These are phyloP conservation scores for Diarsia mendica DNA, from an alignment of 2,888 invertebrate genomes.

Conservation along the genomic window DNA sequence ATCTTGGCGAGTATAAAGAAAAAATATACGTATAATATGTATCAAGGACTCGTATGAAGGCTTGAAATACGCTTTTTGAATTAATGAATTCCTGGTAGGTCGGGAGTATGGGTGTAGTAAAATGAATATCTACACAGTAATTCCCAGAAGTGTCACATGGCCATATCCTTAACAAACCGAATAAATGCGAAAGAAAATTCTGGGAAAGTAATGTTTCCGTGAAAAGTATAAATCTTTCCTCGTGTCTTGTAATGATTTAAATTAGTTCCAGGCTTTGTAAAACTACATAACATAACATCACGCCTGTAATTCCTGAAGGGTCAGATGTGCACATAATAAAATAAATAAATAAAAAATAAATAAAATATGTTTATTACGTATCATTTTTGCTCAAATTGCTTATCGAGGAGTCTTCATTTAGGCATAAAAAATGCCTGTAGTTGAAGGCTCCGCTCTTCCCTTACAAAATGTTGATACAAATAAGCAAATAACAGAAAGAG, in stretches of 20 bases:
- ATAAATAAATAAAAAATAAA: too few relatives aligned
- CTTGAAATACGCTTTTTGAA: not conserved
- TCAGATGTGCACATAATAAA: too few relatives aligned
- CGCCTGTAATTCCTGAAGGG: not conserved
- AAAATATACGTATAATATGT: not conserved
- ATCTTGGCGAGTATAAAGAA: constrained; percentile 9
- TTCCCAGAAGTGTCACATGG: not conserved
- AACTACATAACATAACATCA: not conserved
- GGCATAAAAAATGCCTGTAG: too few relatives aligned
- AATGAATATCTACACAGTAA: not conserved
- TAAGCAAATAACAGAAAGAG: too few relatives aligned
- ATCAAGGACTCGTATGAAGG: not conserved
- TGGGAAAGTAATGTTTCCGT: not conserved
- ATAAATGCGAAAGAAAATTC: not conserved
- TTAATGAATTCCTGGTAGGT: constrained; percentile 1
- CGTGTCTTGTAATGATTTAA: not conserved
- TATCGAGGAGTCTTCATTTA: too few relatives aligned
- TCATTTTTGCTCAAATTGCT: too few relatives aligned
- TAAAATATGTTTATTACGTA: too few relatives aligned
- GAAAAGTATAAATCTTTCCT: not conserved
- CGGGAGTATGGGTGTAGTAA: not conserved
- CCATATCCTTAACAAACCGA: not conserved
- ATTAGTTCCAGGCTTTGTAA: not conserved
- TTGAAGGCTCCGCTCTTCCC: too few relatives aligned
- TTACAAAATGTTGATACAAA: too few relatives aligned